phyloP scores from a whole-genome alignment of 1,140 invertebrate species.

The Gerris buenoi region DNA sequence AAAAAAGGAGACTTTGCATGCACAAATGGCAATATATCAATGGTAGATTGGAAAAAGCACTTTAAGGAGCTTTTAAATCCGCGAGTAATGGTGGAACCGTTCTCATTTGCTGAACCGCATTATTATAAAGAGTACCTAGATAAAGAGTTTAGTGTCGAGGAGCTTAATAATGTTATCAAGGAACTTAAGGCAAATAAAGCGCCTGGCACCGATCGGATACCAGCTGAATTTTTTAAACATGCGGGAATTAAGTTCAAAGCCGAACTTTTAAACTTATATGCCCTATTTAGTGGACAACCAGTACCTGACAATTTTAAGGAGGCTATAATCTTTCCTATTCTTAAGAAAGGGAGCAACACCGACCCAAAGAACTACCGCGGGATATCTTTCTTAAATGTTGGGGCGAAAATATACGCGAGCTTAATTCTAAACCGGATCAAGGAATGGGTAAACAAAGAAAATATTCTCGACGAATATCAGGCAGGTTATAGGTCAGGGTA shows the following conservation, averaged over 20 bases:
- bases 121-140: neutral
- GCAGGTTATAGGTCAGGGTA: slow-evolving; percentile 9
- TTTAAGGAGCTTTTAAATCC: neutral
- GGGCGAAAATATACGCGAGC: neutral
- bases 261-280: neutral
- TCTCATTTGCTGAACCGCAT: neutral
- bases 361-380: neutral
- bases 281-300: neutral
- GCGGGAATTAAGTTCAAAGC: neutral
- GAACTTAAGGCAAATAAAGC: neutral
- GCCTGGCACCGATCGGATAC: neutral
- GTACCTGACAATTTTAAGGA: neutral
- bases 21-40: slow-evolving; percentile 4
- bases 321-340: neutral
- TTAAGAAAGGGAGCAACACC: neutral
- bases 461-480: slow-evolving; percentile 7
- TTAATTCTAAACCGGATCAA: neutral
- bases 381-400: neutral
- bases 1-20: neutral
- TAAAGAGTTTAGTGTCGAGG: too few species aligned
- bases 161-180: too few species aligned
- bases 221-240: neutral
- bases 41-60: neutral
- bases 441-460: neutral
- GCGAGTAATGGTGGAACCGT: neutral